Evolutionary conservation across 2,797 vertebrate genomes (phyloP).

Genomic region (Cirrhinus mrigala): DNA sequence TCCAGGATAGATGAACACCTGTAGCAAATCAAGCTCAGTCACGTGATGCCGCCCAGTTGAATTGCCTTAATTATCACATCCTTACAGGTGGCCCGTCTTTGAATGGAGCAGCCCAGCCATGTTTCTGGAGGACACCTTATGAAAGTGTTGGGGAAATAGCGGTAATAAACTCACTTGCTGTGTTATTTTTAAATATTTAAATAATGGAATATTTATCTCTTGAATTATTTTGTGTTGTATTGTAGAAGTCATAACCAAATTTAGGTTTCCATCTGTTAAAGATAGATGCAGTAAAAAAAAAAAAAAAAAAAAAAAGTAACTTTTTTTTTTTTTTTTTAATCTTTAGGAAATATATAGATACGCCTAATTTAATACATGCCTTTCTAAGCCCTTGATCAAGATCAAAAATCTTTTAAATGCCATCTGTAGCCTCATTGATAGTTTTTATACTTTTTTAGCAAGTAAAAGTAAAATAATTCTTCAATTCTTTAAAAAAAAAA

Average conservation of each 20-base stretch:
- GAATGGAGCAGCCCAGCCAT: background rate
- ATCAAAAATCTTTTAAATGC: background rate
- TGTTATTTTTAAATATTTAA: background rate
- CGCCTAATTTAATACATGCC: too few relatives aligned
- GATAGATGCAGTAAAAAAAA: background rate
- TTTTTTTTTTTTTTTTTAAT: too few relatives aligned
- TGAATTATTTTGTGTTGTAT: background rate
- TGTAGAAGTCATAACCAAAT: background rate
- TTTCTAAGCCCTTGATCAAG: background rate
- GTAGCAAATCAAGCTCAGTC: conserved; percentile 38
- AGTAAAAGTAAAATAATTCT: too few relatives aligned
- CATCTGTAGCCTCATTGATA: too few relatives aligned
- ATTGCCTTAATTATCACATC: background rate
- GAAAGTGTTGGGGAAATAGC: background rate
- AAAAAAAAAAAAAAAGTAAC: too few relatives aligned
- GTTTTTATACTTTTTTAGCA: too few relatives aligned
- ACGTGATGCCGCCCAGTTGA: conserved; percentile 52
- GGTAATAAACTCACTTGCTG: background rate
- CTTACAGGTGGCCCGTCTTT: background rate
- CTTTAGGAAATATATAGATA: too few relatives aligned
- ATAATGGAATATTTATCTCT: background rate
- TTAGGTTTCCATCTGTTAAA: background rate
- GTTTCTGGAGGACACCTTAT: background rate
- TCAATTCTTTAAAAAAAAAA: too few relatives aligned
- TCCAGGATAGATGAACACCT: conserved; percentile 46